phyloP scores from a whole-genome alignment of 2,113 vertebrate genomes.

The Amphilophus citrinellus region DNA sequence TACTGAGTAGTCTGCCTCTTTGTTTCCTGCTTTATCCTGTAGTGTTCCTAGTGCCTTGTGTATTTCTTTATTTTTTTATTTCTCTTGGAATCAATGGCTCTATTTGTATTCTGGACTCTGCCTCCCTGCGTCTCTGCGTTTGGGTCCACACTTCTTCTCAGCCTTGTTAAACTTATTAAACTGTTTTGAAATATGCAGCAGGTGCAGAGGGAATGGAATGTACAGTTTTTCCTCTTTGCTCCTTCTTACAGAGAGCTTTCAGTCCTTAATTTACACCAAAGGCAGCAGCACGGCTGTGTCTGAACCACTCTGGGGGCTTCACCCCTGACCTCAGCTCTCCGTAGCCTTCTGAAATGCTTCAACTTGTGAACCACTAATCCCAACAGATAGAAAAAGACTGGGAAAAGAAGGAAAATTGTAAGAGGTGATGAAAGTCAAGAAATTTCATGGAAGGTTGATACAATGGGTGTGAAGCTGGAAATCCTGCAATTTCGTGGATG shows the following conservation, averaged over 20 bases:
- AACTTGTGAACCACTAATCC: constrained; percentile 26
- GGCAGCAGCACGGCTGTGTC: constrained; percentile 16
- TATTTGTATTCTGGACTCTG: neutral
- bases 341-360: constrained; percentile 14
- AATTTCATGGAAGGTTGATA: neutral
- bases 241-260: constrained; percentile 9
- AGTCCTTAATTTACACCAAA: constrained; percentile 5
- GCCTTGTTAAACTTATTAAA: neutral
- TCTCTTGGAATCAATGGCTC: neutral
- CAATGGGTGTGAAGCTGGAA: constrained; percentile 30
- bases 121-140: neutral
- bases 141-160: neutral
- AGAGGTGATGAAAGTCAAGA: constrained; percentile 6
- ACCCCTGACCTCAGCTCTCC: neutral
- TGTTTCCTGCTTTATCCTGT: neutral
- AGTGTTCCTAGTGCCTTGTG: too few species aligned
- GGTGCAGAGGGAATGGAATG: constrained; percentile 14
- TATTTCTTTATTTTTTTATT: too few species aligned
- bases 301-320: neutral
- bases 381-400: neutral
- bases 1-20: rapidly evolving
- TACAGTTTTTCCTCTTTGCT: neutral
- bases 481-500: neutral
- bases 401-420: neutral
- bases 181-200: neutral